phyloP scores from a whole-genome alignment of 2,888 invertebrate species.

The Subacronicta megacephala region DNA sequence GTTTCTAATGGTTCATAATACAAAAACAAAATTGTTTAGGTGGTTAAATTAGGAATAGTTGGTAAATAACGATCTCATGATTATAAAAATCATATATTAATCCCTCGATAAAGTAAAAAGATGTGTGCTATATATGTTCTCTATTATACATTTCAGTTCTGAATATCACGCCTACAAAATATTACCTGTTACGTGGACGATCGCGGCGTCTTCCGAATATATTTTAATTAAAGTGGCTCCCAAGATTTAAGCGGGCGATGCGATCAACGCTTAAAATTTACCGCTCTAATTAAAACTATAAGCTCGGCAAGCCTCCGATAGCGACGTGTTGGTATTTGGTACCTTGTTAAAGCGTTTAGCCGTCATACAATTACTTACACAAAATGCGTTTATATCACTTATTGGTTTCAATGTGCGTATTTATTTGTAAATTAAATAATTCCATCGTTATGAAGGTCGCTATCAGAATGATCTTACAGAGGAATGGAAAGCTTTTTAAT shows the following conservation, averaged over 20 bases:
- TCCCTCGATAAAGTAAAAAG: conserved; percentile 9
- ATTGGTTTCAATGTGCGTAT: not conserved
- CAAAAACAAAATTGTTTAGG: not conserved
- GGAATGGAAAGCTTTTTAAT: no score
- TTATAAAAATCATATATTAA: conserved; percentile 13
- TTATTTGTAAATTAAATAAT: not conserved
- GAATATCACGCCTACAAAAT: conserved; percentile 17
- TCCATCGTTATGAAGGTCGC: no score
- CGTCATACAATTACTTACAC: conserved; percentile 18
- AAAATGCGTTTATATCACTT: conserved; percentile 10
- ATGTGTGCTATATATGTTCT: conserved; percentile 6
- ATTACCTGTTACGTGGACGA: conserved; percentile 10
- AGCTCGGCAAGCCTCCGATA: conserved; percentile 41
- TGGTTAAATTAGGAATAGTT: not conserved
- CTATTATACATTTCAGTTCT: conserved; percentile 1
- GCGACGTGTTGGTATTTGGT: conserved; percentile 21
- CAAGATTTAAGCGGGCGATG: conserved; percentile 54
- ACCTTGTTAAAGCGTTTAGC: conserved; percentile 37
- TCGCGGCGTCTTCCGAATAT: conserved; percentile 40
- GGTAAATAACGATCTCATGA: conserved; percentile 25
- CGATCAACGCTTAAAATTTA: conserved; percentile 58
- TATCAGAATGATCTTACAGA: no score
- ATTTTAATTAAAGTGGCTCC: conserved; percentile 58
- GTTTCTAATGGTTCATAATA: no score
- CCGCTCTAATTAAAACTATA: conserved; percentile 62